These are phyloP conservation scores for Leptura quadrifasciata DNA, from an alignment of 2,888 invertebrate species.

Conservation along the genomic window DNA sequence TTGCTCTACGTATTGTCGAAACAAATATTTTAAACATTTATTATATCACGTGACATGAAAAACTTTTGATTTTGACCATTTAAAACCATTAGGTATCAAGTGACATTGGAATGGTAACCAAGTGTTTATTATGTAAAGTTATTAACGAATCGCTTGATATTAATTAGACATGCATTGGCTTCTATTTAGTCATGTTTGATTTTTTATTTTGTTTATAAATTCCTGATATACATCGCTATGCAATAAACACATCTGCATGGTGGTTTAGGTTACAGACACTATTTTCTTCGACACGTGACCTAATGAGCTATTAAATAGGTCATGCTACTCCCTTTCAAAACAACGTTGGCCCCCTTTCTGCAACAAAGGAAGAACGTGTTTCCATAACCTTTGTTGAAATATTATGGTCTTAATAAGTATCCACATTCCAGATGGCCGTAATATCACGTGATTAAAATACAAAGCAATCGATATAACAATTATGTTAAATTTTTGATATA, in stretches of 20 bases:
- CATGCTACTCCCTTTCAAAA: slow-evolving; percentile 18
- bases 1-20: no score
- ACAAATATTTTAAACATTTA: no score
- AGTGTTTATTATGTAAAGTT: no score
- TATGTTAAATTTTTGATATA: no score
- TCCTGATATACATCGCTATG: neutral
- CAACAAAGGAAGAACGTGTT: slow-evolving; percentile 6
- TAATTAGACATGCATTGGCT: no score
- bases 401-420: slow-evolving; percentile 5
- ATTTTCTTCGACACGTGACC: neutral
- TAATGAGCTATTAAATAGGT: slow-evolving; percentile 1
- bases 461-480: no score
- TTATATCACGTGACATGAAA: no score
- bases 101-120: no score
- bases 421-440: neutral
- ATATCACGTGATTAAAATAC: neutral
- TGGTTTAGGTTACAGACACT: neutral
- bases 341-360: slow-evolving; percentile 8
- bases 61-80: no score
- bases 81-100: no score
- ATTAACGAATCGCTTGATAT: no score
- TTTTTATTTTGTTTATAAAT: neutral
- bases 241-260: neutral
- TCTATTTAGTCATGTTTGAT: neutral
- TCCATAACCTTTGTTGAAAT: slow-evolving; percentile 6